Percentiles rank a stretch among this genome's conserved stretches.
These are phyloP conservation scores for Heliconius sara DNA, from an alignment of 2,888 invertebrate genomes.

Conservation along the genomic window DNA sequence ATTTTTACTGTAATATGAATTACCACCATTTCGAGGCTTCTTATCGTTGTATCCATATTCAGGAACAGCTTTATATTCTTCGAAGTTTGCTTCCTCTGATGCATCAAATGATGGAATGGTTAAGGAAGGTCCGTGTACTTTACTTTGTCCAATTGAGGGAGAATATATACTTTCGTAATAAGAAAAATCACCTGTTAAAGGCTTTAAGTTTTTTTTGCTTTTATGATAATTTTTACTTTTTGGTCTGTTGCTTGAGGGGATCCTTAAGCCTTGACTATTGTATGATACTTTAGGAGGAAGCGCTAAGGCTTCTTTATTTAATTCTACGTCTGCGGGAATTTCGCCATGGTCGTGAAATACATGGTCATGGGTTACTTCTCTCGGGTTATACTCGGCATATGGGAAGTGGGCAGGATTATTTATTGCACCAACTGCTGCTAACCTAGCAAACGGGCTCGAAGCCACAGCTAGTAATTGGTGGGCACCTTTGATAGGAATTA, in stretches of 20 bases:
- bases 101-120: slow-evolving; percentile 52
- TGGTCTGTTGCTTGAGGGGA: slow-evolving; percentile 56
- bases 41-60: slow-evolving; percentile 65
- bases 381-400: slow-evolving; percentile 75
- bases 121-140: slow-evolving; percentile 57
- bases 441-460: slow-evolving; percentile 59
- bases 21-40: slow-evolving; percentile 58
- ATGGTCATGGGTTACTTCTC: slow-evolving; percentile 81
- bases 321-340: slow-evolving; percentile 67
- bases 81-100: slow-evolving; percentile 56
- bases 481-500: slow-evolving; percentile 64
- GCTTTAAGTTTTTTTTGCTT: slow-evolving; percentile 61
- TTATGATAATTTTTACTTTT: slow-evolving; percentile 65
- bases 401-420: slow-evolving; percentile 72
- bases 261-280: slow-evolving; percentile 68
- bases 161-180: slow-evolving; percentile 75
- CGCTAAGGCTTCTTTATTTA: slow-evolving; percentile 65
- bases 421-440: slow-evolving; percentile 64
- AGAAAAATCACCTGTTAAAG: slow-evolving; percentile 63
- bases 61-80: slow-evolving; percentile 65
- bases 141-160: slow-evolving; percentile 59
- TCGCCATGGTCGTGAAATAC: slow-evolving; percentile 81
- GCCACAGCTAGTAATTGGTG: slow-evolving; percentile 63
- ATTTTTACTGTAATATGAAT: slow-evolving; percentile 59
- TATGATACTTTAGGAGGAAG: slow-evolving; percentile 71